Evolutionary conservation across 2,888 invertebrate genomes (phyloP).

Genomic region (Lasiommata megera): DNA sequence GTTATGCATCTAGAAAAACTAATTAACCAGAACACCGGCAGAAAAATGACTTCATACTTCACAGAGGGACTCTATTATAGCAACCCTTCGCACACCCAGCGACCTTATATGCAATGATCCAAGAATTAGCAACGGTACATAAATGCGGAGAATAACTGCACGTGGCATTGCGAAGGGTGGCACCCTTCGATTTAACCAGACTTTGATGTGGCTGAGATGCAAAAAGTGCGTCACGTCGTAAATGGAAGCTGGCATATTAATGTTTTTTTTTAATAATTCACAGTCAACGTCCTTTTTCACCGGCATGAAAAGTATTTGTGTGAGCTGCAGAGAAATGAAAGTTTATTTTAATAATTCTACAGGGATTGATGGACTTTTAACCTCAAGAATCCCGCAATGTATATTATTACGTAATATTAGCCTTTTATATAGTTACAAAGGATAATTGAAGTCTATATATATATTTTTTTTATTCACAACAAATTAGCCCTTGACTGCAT

Average conservation of each 20-base stretch:
- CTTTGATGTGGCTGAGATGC: conserved; percentile 21
- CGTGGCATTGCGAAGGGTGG: conserved; percentile 52
- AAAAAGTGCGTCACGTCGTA: conserved; percentile 19
- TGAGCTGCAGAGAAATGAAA: no score
- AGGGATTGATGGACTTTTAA: no score
- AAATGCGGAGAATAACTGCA: conserved; percentile 59
- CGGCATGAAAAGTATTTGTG: not conserved
- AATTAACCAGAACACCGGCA: not conserved
- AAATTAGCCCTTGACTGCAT: no score
- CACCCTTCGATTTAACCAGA: conserved; percentile 44
- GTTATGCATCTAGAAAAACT: not conserved
- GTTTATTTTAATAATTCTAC: no score
- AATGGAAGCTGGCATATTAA: conserved; percentile 2
- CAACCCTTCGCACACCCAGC: not conserved
- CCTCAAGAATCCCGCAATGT: no score
- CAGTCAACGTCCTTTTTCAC: no score
- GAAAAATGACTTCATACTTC: not conserved
- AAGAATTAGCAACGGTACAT: conserved; percentile 53
- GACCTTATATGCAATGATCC: conserved; percentile 26
- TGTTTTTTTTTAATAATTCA: no score
- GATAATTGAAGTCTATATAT: no score
- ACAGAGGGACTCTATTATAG: conserved; percentile 8
- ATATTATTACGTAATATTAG: no score
- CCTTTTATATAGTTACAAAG: no score
- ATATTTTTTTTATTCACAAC: no score